These are phyloP conservation scores for Eilema depressum DNA, from an alignment of 2,888 invertebrate genomes.

Conservation along the genomic window DNA sequence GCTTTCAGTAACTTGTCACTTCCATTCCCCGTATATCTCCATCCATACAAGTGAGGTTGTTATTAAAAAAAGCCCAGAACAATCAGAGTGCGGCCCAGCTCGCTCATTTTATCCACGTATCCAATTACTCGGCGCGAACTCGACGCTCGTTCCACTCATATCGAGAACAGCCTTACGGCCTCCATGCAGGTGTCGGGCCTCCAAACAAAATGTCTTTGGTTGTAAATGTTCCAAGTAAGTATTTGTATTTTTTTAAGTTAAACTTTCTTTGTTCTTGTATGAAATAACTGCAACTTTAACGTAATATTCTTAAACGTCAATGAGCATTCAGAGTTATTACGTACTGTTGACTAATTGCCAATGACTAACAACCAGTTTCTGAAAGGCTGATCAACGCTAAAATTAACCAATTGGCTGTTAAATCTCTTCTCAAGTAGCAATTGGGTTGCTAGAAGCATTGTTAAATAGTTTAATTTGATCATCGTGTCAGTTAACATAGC, in stretches of 20 bases:
- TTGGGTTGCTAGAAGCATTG: too few relatives aligned
- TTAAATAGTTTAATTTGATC: too few relatives aligned
- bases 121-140: slow-evolving; percentile 69
- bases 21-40: slow-evolving; percentile 30
- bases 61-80: slow-evolving; percentile 80
- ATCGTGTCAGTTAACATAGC: too few relatives aligned
- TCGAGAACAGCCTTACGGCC: slow-evolving; percentile 22
- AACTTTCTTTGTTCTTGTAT: too few relatives aligned
- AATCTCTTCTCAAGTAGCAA: too few relatives aligned
- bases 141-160: slow-evolving; percentile 33
- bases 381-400: too few relatives aligned
- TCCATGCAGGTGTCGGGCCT: slow-evolving; percentile 18
- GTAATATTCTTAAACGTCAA: too few relatives aligned
- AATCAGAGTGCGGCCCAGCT: slow-evolving; percentile 71
- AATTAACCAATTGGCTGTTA: too few relatives aligned
- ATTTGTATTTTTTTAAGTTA: background rate
- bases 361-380: too few relatives aligned
- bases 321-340: too few relatives aligned
- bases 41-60: slow-evolving; percentile 59
- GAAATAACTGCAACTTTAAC: too few relatives aligned
- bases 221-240: background rate
- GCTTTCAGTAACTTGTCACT: slow-evolving; percentile 9
- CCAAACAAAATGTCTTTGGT: slow-evolving; percentile 10
- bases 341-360: too few relatives aligned
- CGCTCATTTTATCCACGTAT: slow-evolving; percentile 74